Evolutionary conservation across 2,888 invertebrate species (phyloP).

Genomic region (Drosophila koepferae): DNA sequence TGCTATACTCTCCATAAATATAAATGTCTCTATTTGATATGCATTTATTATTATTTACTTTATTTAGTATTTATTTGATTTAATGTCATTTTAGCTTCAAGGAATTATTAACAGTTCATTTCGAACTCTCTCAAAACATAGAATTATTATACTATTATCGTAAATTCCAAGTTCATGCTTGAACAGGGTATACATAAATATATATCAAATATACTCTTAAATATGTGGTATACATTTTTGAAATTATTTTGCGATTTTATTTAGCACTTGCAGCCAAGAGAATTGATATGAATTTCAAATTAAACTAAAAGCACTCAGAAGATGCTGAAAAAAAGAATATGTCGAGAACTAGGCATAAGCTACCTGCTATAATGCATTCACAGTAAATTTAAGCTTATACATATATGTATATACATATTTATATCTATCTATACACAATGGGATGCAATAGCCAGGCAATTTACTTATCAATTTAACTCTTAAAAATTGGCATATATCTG

Average conservation of each 20-base stretch:
- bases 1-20: no score
- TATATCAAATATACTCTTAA: background rate
- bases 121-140: no score
- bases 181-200: background rate
- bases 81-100: no score
- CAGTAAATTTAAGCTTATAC: background rate
- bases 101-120: no score
- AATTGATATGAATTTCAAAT: conserved; percentile 3
- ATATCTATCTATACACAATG: conserved; percentile 18
- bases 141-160: background rate
- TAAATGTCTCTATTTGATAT: no score
- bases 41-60: no score
- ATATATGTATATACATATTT: background rate
- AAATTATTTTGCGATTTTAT: background rate
- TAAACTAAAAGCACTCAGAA: background rate
- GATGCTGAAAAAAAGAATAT: background rate
- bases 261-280: background rate
- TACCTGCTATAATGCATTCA: background rate
- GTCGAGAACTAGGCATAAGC: background rate
- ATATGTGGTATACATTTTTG: background rate
- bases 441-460: conserved; percentile 16
- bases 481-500: conserved; percentile 13
- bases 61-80: no score
- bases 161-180: background rate
- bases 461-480: conserved; percentile 22